Evolutionary conservation across 2,888 invertebrate species (phyloP), one percentile per base, ranked within the genome.

Genomic region (Spialia ferax): DNA sequence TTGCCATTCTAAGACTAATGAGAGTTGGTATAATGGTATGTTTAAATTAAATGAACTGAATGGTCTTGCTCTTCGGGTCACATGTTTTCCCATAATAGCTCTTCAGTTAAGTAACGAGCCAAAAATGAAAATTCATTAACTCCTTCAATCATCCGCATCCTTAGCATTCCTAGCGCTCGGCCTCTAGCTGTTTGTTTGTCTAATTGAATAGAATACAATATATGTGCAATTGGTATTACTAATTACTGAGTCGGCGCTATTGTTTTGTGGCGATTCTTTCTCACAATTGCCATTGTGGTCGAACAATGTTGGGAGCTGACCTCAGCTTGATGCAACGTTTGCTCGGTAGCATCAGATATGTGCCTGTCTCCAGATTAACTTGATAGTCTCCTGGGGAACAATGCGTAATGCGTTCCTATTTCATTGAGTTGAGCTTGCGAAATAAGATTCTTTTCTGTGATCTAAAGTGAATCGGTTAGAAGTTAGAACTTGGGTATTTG

Each of bases 231-330:
- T 91, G 83, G 84, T 79, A 77, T 81, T 82, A 82, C 86, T 93
- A 93, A 93, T 93, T 91, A 89, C 87, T 81, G 84, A 85, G 81
- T 83, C 74, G 79, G 75, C 81, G 75, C 88, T 82, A 93, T 93
- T 93, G 92, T 93, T 83, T 79, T 70, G 76, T 78, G 81, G 81
- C 78, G 83, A 86, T 86, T 88, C 89, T 85, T 88, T 91, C 89
- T 84, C 88, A 92, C 93, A 93, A 93, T 92, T 86, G 89, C 90
- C 82, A 91, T 93, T 93, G 93, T 93, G 76, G 82, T 80, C 72
- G 84, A 79, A 92, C 91, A 91, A 92, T 92, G 89, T 93, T 93
- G 93, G 87, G 93, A 93, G 86, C 79, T 87, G 91, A 90, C 93
- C 92, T 88, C 86, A 85, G 82, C 72, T 76, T 86, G 85, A 85